These are phyloP conservation scores for Electrophaes corylata DNA, from an alignment of 2,888 invertebrate genomes.

Conservation along the genomic window DNA sequence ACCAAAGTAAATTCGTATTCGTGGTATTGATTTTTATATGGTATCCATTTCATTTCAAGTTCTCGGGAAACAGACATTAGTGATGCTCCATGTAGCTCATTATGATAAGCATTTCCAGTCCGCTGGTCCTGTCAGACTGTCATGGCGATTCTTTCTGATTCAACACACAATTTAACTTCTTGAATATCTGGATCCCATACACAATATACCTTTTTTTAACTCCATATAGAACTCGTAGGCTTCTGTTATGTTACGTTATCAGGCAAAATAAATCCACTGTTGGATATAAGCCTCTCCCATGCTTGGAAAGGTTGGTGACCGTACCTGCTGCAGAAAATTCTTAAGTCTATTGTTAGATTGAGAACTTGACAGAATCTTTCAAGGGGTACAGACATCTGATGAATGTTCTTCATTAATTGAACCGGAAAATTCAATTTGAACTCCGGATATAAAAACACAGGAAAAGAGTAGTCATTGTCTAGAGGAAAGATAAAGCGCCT, in stretches of 20 bases:
- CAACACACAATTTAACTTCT: constrained; percentile 1
- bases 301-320: too few relatives aligned
- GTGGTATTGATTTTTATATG: not conserved
- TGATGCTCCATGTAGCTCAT: constrained; percentile 9
- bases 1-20: too few relatives aligned
- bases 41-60: constrained; percentile 10
- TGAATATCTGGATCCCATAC: not conserved
- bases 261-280: too few relatives aligned
- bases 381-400: not conserved
- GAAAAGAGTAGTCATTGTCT: too few relatives aligned
- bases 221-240: too few relatives aligned
- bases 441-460: too few relatives aligned
- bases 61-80: constrained; percentile 1
- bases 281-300: too few relatives aligned
- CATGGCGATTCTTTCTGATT: constrained; percentile 12
- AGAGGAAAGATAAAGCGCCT: too few relatives aligned
- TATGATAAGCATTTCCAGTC: constrained; percentile 23
- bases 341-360: not conserved
- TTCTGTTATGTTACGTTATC: too few relatives aligned
- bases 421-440: not conserved
- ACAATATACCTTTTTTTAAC: too few relatives aligned
- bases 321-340: too few relatives aligned
- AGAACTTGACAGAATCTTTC: not conserved
- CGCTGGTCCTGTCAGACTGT: constrained; percentile 14
- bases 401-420: too few relatives aligned